Conservation (phyloP, 2,113 vertebrate species). For the Hypanus sabinus region DNA sequence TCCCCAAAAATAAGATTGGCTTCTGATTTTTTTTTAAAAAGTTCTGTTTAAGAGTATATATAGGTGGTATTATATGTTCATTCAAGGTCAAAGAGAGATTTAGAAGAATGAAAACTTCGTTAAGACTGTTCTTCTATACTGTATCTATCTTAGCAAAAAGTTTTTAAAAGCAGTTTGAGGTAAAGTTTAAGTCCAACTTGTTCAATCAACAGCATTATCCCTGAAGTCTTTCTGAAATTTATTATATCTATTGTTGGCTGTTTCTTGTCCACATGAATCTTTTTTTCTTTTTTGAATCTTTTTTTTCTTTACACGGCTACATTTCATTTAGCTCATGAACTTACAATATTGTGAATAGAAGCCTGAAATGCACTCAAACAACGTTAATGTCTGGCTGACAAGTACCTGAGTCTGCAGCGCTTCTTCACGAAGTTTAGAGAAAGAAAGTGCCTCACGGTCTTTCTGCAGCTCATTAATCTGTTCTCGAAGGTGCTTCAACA, state of each 20-base stretch:
- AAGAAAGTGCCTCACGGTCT: constrained; percentile 62
- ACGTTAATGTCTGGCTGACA: not conserved
- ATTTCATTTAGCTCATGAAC: not conserved
- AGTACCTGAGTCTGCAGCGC: constrained; percentile 73
- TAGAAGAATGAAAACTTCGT: not conserved
- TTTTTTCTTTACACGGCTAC: not conserved
- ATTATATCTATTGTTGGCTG: not conserved
- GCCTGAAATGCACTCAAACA: not conserved
- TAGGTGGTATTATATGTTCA: not conserved
- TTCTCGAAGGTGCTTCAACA: constrained; percentile 73
- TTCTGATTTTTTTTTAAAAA: not conserved
- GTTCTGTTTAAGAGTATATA: not conserved
- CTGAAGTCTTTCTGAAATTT: not conserved
- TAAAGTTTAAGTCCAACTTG: not conserved
- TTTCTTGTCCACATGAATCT: not conserved
- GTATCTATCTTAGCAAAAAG: not conserved
- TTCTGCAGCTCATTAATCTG: constrained; percentile 67
- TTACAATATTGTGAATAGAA: not conserved
- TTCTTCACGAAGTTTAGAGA: constrained; percentile 72
- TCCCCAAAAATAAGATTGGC: not conserved
- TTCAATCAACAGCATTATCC: not conserved
- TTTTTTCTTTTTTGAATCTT: no score
- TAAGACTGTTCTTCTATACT: not conserved
- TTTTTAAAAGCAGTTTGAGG: not conserved
- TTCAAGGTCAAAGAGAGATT: not conserved